Percentiles rank a stretch among this genome's conserved stretches.
phyloP scores from a whole-genome alignment of 2,797 vertebrate genomes.

The Urophycis tenuis region DNA sequence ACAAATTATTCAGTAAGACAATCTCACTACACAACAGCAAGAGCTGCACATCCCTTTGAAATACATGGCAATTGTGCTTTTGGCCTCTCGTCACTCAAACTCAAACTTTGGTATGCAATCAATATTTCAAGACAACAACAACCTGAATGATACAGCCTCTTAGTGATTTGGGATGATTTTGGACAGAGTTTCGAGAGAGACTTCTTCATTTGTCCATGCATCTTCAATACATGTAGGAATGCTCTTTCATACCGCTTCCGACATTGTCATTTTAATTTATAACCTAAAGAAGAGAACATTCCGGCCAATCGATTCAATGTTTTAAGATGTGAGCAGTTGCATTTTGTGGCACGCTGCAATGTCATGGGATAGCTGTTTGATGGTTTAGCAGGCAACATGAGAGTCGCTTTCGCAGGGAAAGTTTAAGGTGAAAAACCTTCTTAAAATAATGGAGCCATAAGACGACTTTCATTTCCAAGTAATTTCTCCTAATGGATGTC shows the following conservation, averaged over 20 bases:
- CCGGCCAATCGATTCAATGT: background rate
- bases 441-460: background rate
- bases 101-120: background rate
- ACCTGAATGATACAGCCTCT: background rate
- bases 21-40: background rate
- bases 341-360: background rate
- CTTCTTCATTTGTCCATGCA: background rate
- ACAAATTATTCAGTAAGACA: background rate
- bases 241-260: background rate
- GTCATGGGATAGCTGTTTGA: background rate
- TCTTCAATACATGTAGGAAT: too few species aligned
- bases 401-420: background rate
- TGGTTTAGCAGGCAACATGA: too few species aligned
- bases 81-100: background rate
- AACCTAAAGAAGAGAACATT: background rate
- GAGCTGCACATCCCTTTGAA: background rate
- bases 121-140: background rate
- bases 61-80: background rate
- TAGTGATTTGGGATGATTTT: too few species aligned
- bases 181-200: background rate
- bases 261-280: background rate
- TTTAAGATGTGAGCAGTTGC: background rate
- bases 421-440: background rate
- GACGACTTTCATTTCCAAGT: background rate
- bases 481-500: background rate